phyloP scores from a whole-genome alignment of 1,140 invertebrate genomes.

The Drosophila tropicalis region DNA sequence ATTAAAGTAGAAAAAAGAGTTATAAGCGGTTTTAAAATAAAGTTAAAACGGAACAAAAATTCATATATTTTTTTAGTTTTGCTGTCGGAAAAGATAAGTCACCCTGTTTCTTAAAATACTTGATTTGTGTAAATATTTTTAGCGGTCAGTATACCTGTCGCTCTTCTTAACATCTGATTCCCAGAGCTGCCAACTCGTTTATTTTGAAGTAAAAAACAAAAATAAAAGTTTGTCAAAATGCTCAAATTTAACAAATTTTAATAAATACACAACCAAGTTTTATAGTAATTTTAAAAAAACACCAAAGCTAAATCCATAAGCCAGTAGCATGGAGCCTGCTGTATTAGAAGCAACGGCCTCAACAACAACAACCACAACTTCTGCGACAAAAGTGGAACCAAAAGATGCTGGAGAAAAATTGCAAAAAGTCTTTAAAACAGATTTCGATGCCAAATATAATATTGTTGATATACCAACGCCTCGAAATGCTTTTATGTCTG shows the following conservation, averaged over 20 bases:
- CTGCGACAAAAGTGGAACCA: background rate
- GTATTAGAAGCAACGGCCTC: background rate
- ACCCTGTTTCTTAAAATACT: background rate
- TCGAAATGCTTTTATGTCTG: constrained; percentile 59
- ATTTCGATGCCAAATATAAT: constrained; percentile 78
- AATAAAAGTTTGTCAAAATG: constrained; percentile 9
- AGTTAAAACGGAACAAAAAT: too few species aligned
- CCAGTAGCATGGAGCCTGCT: background rate
- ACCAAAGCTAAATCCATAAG: background rate
- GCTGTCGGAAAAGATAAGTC: too few species aligned
- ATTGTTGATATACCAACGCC: constrained; percentile 72
- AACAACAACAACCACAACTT: background rate
- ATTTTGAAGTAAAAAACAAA: background rate
- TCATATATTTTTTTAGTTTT: too few species aligned
- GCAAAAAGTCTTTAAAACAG: constrained; percentile 42
- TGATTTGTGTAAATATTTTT: background rate
- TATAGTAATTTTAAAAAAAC: background rate
- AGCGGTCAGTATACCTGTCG: background rate
- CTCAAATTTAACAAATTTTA: constrained; percentile 1
- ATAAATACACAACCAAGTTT: background rate
- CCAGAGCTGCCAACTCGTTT: background rate
- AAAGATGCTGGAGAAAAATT: background rate
- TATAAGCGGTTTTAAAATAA: too few species aligned
- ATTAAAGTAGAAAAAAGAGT: too few species aligned
- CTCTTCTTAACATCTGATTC: background rate